Conservation (phyloP, 2,888 invertebrate genomes). For the Pammene aurita region DNA sequence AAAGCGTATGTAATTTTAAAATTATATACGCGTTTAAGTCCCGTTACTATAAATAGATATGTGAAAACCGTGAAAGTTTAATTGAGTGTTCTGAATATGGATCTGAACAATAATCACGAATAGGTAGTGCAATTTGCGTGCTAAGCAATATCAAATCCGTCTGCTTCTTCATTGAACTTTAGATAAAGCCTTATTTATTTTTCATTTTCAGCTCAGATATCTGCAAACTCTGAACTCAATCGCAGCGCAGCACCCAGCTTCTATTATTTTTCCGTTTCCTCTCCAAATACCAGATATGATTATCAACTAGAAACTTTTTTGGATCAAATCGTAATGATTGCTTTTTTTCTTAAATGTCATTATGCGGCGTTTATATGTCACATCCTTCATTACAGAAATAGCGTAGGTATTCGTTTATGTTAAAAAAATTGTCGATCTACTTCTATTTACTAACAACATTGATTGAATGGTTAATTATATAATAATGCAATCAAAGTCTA, state of each 20-base stretch:
- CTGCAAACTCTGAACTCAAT: constrained; percentile 63
- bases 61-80: no score
- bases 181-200: neutral
- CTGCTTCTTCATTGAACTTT: no score
- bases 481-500: neutral
- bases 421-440: neutral
- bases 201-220: constrained; percentile 62
- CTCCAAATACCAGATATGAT: constrained; percentile 52
- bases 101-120: no score
- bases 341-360: constrained; percentile 6
- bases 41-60: no score
- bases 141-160: no score
- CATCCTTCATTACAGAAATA: neutral
- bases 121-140: no score
- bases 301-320: neutral
- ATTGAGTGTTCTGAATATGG: no score
- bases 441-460: neutral
- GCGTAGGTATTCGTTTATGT: neutral
- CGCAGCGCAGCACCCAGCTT: constrained; percentile 55
- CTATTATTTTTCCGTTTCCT: constrained; percentile 66
- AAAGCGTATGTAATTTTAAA: no score
- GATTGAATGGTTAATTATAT: constrained; percentile 18
- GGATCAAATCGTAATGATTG: neutral
- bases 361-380: neutral
- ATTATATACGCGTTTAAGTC: no score